Evolutionary conservation across 2,113 vertebrate species (phyloP).

Genomic region (Corydoras sp.): DNA sequence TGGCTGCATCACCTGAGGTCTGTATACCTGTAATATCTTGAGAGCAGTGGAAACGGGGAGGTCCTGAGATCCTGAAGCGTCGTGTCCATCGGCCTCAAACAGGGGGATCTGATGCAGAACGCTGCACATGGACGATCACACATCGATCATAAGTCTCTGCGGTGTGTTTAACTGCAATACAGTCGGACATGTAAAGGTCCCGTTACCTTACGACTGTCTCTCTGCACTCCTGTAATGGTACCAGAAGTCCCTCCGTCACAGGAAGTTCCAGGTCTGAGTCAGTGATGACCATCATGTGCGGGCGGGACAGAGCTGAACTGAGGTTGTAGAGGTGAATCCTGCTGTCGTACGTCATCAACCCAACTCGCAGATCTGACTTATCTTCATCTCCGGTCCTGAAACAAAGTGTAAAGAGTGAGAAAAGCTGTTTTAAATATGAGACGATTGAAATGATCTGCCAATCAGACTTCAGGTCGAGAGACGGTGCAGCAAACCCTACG

Average conservation of each 20-base stretch:
- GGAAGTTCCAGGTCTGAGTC: slow-evolving; percentile 67
- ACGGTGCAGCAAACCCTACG: neutral
- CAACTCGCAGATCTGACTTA: slow-evolving; percentile 53
- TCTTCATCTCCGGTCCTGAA: slow-evolving; percentile 44
- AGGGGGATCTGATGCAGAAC: slow-evolving; percentile 61
- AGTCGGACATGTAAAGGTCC: neutral
- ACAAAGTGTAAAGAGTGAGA: neutral
- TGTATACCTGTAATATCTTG: slow-evolving; percentile 60
- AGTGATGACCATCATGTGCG: slow-evolving; percentile 71
- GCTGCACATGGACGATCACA: slow-evolving; percentile 35
- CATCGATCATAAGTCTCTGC: neutral
- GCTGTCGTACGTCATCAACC: slow-evolving; percentile 69
- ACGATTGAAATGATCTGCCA: neutral
- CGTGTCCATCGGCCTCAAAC: slow-evolving; percentile 49
- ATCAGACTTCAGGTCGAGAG: neutral
- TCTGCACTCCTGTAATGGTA: slow-evolving; percentile 58
- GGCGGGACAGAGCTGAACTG: slow-evolving; percentile 61
- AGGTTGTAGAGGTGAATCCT: slow-evolving; percentile 70
- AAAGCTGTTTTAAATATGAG: too few relatives aligned
- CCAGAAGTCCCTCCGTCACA: slow-evolving; percentile 65
- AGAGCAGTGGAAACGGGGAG: slow-evolving; percentile 61
- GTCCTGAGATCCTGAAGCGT: slow-evolving; percentile 48
- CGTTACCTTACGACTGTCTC: slow-evolving; percentile 57
- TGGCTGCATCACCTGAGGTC: too few relatives aligned
- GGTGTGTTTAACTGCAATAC: neutral